phyloP scores from a whole-genome alignment of 2,797 vertebrate genomes.

The Gobionotothen gibberifrons region DNA sequence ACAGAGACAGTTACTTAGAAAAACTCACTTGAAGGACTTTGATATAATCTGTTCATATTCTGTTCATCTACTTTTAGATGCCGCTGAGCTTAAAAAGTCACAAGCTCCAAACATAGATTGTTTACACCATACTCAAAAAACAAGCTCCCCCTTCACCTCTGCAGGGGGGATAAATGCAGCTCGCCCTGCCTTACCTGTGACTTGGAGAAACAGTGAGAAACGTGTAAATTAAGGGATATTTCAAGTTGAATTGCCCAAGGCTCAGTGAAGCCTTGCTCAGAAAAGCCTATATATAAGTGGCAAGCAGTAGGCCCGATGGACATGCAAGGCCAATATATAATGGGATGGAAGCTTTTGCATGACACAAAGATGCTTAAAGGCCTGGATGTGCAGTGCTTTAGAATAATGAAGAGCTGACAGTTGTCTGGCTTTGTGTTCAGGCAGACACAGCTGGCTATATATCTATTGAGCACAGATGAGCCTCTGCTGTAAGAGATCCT shows the following conservation, averaged over 20 bases:
- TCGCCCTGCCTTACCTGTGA: too few species aligned
- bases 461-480: constrained; percentile 77
- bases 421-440: constrained; percentile 72
- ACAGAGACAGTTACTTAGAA: neutral
- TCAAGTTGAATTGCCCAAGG: neutral
- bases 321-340: constrained; percentile 25
- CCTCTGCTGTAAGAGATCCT: constrained; percentile 54
- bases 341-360: constrained; percentile 26
- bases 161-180: too few species aligned
- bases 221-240: too few species aligned
- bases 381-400: constrained; percentile 55
- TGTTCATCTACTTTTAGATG: constrained; percentile 24
- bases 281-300: neutral
- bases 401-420: constrained; percentile 75
- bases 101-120: too few species aligned
- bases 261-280: constrained; percentile 14
- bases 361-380: constrained; percentile 37
- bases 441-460: constrained; percentile 82
- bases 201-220: too few species aligned
- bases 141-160: too few species aligned
- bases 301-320: neutral
- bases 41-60: neutral
- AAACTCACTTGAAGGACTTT: neutral
- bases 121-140: too few species aligned
- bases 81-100: too few species aligned